Percentiles rank a stretch among this genome's conserved stretches.
phyloP scores from a whole-genome alignment of 2,888 invertebrate species.

The Chromoteleia sp. region DNA sequence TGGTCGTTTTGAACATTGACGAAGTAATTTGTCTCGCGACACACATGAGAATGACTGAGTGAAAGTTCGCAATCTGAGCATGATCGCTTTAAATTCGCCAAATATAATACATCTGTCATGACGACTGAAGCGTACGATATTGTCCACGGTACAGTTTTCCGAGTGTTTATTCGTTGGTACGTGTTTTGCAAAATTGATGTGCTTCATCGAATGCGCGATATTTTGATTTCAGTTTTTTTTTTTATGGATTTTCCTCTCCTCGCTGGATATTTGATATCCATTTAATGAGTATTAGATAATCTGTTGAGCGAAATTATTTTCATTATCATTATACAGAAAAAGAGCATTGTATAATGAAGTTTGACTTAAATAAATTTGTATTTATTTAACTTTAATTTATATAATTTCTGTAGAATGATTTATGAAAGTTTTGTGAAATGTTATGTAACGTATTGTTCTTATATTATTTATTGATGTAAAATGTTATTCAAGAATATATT shows the following conservation, averaged over 20 bases:
- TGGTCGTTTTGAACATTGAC: conserved; percentile 22
- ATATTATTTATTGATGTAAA: too few species aligned
- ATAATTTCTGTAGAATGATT: too few species aligned
- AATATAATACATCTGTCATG: conserved; percentile 61
- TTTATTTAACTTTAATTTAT: too few species aligned
- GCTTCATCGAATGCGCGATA: conserved; percentile 35
- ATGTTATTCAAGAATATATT: too few species aligned
- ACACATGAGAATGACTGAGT: conserved; percentile 39
- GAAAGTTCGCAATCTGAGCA: conserved; percentile 49
- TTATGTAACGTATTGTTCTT: too few species aligned
- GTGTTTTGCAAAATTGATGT: conserved; percentile 63
- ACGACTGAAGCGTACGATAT: conserved; percentile 48
- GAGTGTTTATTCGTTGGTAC: conserved; percentile 60
- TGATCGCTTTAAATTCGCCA: conserved; percentile 57
- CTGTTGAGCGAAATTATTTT: too few species aligned
- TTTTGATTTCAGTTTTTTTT: conserved; percentile 46
- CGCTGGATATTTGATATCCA: conserved; percentile 25
- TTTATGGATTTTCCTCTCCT: background rate
- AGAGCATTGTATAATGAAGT: too few species aligned
- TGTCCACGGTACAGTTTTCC: conserved; percentile 61
- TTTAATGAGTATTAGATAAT: conserved; percentile 7
- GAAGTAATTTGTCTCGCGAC: conserved; percentile 55
- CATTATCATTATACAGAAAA: too few species aligned
- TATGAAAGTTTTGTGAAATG: too few species aligned
- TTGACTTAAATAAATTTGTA: too few species aligned